Base-by-base conservation (phyloP, 2,797 vertebrate genomes). In the Pipistrellus kuhlii region DNA sequence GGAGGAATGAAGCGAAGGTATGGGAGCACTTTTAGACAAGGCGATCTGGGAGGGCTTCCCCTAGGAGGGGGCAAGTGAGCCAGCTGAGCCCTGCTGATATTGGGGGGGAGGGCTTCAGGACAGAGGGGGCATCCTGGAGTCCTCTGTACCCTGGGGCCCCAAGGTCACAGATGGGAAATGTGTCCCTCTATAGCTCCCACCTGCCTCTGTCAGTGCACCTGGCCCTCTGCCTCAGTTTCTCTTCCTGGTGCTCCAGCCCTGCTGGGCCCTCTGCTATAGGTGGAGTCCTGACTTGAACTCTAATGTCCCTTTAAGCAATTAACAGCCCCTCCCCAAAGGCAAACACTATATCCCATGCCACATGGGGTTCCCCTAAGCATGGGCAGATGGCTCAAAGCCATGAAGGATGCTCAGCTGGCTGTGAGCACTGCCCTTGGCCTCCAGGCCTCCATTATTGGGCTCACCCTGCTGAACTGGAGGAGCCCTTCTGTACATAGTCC, bases 41-140 rank as follows among this genome's bases (percentile, higher is more conserved):
- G 6, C 3, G 2, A 18, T 17, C 76, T 48, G 64, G 32, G 59
- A 73, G 9, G 51, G 11, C 9, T 46, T 72, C 21, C 35, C 35
- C 5, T 3, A 7, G 69, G 20, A 9, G 55, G 13, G 32, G 3
- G 14, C 15, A 0, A 1, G 17, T 27, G 80, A 71, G 17, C 2
- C 0, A 18, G 15, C 55, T 9, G 32, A 62, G 30, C 30, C 17
- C 2, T 15, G 23, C 32, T 20, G 35, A 7, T 30, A 8, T 10
- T 41, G 38, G 38, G 38, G 38, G 7, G 11, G 13, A 21, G 20
- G 20, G 8, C 35, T 41, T 71, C 15, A 2, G 21, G 25, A 35
- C 51, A 35, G 3, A 35, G 20, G 41, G 41, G 35, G 12, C 10
- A 6, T 20, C 32, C 51, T 25, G 5, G 20, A 27, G 51, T 32